These are phyloP conservation scores for Brachypteracias leptosomus DNA, from an alignment of 2,113 vertebrate species.

Conservation along the genomic window DNA sequence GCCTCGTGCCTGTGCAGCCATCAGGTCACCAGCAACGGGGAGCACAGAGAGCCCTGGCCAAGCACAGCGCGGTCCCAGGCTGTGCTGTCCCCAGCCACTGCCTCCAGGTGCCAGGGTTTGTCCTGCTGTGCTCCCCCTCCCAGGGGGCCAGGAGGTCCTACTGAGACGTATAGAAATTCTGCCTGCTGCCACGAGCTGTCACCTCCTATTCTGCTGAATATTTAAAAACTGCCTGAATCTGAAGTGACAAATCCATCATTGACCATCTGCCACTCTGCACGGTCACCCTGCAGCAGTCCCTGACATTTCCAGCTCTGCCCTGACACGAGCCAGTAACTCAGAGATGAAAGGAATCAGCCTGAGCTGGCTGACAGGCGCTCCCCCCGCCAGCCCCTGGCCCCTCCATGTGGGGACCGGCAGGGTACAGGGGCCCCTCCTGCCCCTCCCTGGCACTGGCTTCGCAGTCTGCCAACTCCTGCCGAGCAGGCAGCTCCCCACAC, in stretches of 20 bases:
- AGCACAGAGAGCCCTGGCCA: background rate
- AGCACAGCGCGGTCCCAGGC: accelerated
- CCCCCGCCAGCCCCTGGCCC: background rate
- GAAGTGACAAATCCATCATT: conserved; percentile 68
- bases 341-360: conserved; percentile 39
- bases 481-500: accelerated
- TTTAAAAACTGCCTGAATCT: conserved; percentile 55
- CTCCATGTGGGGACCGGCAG: background rate
- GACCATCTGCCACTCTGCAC: conserved; percentile 67
- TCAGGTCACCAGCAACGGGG: background rate
- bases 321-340: conserved; percentile 39
- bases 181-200: conserved; percentile 59
- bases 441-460: background rate
- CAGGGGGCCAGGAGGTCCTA: background rate
- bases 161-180: background rate
- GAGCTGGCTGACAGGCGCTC: conserved; percentile 25
- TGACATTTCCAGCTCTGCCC: conserved; percentile 63
- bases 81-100: background rate
- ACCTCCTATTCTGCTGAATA: conserved; percentile 59
- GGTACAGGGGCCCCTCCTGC: background rate
- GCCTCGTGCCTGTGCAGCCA: background rate
- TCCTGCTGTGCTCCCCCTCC: conserved; percentile 1
- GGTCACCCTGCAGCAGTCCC: conserved; percentile 58
- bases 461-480: background rate
- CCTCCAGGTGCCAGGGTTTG: background rate